Conservation (phyloP, 2,797 vertebrate genomes). For the Gouania willdenowi region DNA sequence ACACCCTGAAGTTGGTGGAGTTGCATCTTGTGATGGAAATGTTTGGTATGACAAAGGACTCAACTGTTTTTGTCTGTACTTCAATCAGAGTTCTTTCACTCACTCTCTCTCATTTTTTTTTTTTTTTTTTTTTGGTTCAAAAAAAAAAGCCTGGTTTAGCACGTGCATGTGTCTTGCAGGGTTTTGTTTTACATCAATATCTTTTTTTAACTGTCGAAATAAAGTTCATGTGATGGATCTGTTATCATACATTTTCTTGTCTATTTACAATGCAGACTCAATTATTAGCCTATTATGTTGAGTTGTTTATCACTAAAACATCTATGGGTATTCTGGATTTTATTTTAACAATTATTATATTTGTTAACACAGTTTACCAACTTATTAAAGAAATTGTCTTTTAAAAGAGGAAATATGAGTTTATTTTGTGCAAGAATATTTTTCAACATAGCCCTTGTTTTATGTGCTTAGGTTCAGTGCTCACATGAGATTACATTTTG, state of each 20-base stretch:
- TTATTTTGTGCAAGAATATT: too few species aligned
- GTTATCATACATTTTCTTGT: not conserved
- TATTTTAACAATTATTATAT: too few species aligned
- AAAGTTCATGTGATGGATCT: constrained; percentile 63
- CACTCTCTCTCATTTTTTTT: too few species aligned
- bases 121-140: constrained; percentile 3
- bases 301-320: constrained; percentile 12
- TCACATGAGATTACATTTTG: too few species aligned
- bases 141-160: constrained; percentile 21
- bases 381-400: too few species aligned
- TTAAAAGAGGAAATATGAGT: too few species aligned
- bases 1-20: constrained; percentile 8
- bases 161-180: constrained; percentile 50
- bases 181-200: constrained; percentile 32
- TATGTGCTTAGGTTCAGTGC: too few species aligned
- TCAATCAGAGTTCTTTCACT: too few species aligned
- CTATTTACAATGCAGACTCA: constrained; percentile 1
- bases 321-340: constrained; percentile 28
- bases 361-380: too few species aligned
- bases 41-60: constrained; percentile 19
- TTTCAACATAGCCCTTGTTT: too few species aligned
- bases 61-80: too few species aligned
- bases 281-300: too few species aligned
- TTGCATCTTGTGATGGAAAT: constrained; percentile 30
- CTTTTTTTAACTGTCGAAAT: constrained; percentile 77